Evolutionary conservation across 2,888 invertebrate genomes (phyloP), one percentile per base, ranked within the genome.

Genomic region (Orthonychiurus folsomi): DNA sequence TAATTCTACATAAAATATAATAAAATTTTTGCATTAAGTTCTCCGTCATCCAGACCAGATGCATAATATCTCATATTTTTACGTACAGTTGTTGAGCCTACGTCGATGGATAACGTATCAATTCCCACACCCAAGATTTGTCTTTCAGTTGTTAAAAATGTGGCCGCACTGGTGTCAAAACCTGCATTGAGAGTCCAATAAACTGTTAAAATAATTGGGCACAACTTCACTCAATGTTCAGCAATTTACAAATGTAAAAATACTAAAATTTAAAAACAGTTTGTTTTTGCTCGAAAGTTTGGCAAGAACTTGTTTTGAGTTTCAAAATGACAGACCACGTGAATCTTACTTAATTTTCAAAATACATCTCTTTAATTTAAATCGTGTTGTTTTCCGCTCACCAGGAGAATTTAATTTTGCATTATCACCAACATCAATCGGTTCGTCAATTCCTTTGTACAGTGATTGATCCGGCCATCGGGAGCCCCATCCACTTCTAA

Each of bases 71-170:
- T n/a, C 48, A n/a, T 23, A 20, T 56, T n/a, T 9, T 15, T 15
- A 57, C 58, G 9, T 24, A 59, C 67, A 56, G 59, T 66, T 3
- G 54, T 28, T 54, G 65, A 65, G 15, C 72, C 72, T 9, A 64
- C 28, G 53, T 72, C 72, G 64, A 70, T 65, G 15, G 66, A 64
- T 18, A 70, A 23, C 2, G 63, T 63, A 47, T 72, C 72, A 50
- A 69, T 66, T 18, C 72, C 72, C 9, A 70, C 70, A 0, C 72
- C 72, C 12, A 63, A 27, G n/a, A 70, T 63, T 47, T 67, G 59
- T 3, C 70, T 55, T 47, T 70, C 69, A 2, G 60, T 61, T 3
- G 64, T 52, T 48, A 71, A 57, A 37, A 59, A 69, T 53, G 61
- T 56, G 0, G 71, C 71, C 18, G 66, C 66, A 21, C 21, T 18